A percentile compares a stretch with the other conserved stretches of the same genome.
phyloP scores from a whole-genome alignment of 1,140 invertebrate genomes.

The Aphaenogaster floridana region DNA sequence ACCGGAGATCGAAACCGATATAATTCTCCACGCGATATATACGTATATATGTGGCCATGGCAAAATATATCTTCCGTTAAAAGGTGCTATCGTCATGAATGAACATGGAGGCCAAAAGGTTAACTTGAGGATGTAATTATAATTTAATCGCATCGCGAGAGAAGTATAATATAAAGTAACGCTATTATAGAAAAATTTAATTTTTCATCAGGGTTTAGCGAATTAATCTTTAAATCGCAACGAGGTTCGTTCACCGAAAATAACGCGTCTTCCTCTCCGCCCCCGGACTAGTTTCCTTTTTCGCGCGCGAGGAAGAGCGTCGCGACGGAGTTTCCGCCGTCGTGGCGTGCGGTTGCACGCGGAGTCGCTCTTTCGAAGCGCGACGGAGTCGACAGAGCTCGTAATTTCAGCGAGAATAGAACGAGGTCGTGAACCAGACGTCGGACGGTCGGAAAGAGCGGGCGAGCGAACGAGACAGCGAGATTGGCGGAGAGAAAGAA shows the following conservation, averaged over 20 bases:
- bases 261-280: constrained; percentile 6
- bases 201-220: not conserved
- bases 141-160: not conserved
- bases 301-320: constrained; percentile 28
- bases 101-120: not conserved
- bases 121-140: not conserved
- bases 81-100: not conserved
- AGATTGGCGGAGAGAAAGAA: constrained; percentile 21
- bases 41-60: not conserved
- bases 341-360: constrained; percentile 52
- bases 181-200: not conserved
- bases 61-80: constrained; percentile 2
- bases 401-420: constrained; percentile 77
- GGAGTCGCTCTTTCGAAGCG: constrained; percentile 54
- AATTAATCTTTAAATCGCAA: not conserved
- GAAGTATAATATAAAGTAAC: not conserved
- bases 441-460: constrained; percentile 59
- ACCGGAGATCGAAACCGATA: constrained; percentile 17
- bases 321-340: constrained; percentile 51
- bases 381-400: constrained; percentile 67
- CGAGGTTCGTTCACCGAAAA: constrained; percentile 2
- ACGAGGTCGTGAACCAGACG: constrained; percentile 77
- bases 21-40: not conserved
- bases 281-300: not conserved
- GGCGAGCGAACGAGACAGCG: constrained; percentile 33